A percentile compares a stretch with the other conserved stretches of the same genome.
phyloP scores from a whole-genome alignment of 2,797 vertebrate genomes.

The Trachurus trachurus region DNA sequence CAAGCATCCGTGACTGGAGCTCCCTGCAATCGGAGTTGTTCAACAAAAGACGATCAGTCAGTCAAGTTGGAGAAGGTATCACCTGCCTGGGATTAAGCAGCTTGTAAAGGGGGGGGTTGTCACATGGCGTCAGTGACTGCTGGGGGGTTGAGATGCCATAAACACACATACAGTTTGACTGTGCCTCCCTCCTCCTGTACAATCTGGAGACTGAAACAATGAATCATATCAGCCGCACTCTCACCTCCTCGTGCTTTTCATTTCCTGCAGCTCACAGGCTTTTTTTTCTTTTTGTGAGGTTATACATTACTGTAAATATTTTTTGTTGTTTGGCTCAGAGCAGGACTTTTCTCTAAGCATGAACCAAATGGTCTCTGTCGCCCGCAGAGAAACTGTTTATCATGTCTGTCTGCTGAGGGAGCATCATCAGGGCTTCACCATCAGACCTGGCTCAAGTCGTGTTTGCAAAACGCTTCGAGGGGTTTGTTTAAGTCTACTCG shows the following conservation, averaged over 20 bases:
- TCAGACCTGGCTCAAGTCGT: slow-evolving; percentile 75
- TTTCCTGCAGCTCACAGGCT: slow-evolving; percentile 37
- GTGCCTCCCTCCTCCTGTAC: background rate
- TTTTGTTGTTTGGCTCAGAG: slow-evolving; percentile 63
- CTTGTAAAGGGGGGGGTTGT: slow-evolving; percentile 57
- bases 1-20: slow-evolving; percentile 97
- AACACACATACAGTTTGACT: slow-evolving; percentile 18
- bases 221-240: slow-evolving; percentile 8
- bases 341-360: slow-evolving; percentile 69
- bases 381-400: slow-evolving; percentile 66
- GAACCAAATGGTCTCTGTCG: slow-evolving; percentile 72
- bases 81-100: slow-evolving; percentile 70
- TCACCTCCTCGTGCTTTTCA: slow-evolving; percentile 26
- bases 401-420: slow-evolving; percentile 51
- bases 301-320: slow-evolving; percentile 74
- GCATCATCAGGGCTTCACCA: slow-evolving; percentile 51
- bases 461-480: slow-evolving; percentile 65
- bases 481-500: slow-evolving; percentile 71
- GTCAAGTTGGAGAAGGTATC: slow-evolving; percentile 64
- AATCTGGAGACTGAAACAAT: slow-evolving; percentile 20
- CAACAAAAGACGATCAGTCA: slow-evolving; percentile 71
- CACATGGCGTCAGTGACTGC: slow-evolving; percentile 21
- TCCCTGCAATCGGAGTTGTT: slow-evolving; percentile 83
- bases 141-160: slow-evolving; percentile 10
- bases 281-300: slow-evolving; percentile 2